Evolutionary conservation across 2,888 invertebrate genomes (phyloP), one percentile per base, ranked within the genome.

Genomic region (Dexiosoma caninum): DNA sequence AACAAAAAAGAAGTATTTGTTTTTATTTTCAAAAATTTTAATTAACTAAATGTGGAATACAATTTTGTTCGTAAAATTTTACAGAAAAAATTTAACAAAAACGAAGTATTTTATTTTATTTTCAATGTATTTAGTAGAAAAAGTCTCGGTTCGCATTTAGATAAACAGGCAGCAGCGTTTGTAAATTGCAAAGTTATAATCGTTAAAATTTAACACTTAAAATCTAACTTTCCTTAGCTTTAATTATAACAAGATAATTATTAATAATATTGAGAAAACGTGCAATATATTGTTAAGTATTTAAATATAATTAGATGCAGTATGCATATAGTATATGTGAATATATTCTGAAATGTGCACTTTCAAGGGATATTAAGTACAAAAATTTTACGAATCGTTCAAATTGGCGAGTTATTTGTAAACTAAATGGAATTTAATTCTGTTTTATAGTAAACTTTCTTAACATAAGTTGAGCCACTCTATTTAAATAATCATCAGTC

Each of bases 401-500:
- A 10, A 46, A 10, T 44, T n/a, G n/a, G n/a, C n/a, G n/a, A n/a
- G 35, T 37, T 19, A 60, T 53, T 51, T 66, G 60, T 59, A 59
- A 71, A 60, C 60, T 60, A 57, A 44, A 19, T 78, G 23, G 35
- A 46, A 27, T 23, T 64, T 30, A 10, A 23, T 32, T 49, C n/a
- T 53, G 1, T 46, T 30, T 16, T 14, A 6, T 64, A 57, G 14
- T n/a, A n/a, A n/a, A 27, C 35, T 32, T 46, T 40, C 19, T 53
- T 76, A 69, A 35, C 3, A 30, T 37, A 27, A 27, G 27, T 70
- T 77, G 64, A 77, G 77, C 70, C 42, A 19, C 59, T 69, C 37
- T 55, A 70, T 62, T 44, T 53, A 59, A 49, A 42, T 55, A 66
- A 40, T 81, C 72, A 69, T 81, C 77, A 81, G 81, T 81, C 81